These are phyloP conservation scores for Lutjanus campechanus DNA, from an alignment of 2,797 vertebrate genomes.

Conservation along the genomic window DNA sequence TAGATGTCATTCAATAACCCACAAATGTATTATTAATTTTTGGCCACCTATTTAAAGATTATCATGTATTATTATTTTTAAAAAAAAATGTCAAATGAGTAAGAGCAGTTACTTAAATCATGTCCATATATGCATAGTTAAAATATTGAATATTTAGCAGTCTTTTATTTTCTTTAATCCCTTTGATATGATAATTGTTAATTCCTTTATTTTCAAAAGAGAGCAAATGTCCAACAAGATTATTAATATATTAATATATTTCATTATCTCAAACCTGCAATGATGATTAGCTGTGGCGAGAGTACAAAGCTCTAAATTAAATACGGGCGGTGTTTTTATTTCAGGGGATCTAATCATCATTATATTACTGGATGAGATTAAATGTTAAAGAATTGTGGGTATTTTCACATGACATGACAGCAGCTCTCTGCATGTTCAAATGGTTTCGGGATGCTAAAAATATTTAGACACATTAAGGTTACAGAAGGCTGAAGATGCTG, in stretches of 20 bases:
- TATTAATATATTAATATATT: conserved; percentile 49
- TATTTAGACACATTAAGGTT: conserved; percentile 11
- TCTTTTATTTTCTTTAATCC: conserved; percentile 20
- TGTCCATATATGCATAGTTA: conserved; percentile 36
- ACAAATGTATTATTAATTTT: conserved; percentile 55
- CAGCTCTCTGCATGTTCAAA: conserved; percentile 28
- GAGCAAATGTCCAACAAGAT: conserved; percentile 46
- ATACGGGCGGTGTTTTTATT: conserved; percentile 18
- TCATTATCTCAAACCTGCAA: conserved; percentile 51
- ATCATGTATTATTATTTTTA: conserved; percentile 36
- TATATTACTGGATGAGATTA: conserved; percentile 12
- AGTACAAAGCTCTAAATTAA: conserved; percentile 32
- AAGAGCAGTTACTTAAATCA: conserved; percentile 43
- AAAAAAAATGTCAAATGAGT: conserved; percentile 44
- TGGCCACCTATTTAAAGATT: conserved; percentile 56
- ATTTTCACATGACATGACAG: conserved; percentile 31
- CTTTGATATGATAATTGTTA: conserved; percentile 24
- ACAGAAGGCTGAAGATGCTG: conserved; percentile 7
- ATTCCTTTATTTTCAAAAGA: conserved; percentile 49
- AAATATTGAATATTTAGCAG: conserved; percentile 24
- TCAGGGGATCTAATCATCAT: conserved; percentile 24
- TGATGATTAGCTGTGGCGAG: conserved; percentile 32
- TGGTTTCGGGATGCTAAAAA: conserved; percentile 25
- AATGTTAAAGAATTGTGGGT: conserved; percentile 14
- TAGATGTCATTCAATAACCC: conserved; percentile 71